Evolutionary conservation across 1,140 invertebrate species (phyloP).

Genomic region (honey bee (Apis mellifera)): DNA sequence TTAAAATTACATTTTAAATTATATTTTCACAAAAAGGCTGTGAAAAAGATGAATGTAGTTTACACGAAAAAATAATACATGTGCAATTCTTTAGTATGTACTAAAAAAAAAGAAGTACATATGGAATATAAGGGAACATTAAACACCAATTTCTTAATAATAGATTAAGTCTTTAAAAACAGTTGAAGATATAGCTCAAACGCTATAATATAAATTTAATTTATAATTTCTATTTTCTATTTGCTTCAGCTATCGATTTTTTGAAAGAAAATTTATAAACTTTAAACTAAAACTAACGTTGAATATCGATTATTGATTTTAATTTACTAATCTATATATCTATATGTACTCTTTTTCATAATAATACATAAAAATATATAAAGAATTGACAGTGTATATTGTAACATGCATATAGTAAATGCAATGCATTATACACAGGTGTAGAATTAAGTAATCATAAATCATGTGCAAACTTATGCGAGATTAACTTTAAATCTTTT

Average conservation of each 20-base stretch:
- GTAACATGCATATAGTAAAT: slow-evolving; percentile 4
- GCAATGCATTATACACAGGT: background rate
- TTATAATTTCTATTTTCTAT: slow-evolving; percentile 12
- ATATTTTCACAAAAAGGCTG: slow-evolving; percentile 64
- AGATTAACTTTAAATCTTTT: slow-evolving; percentile 11
- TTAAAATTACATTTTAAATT: slow-evolving; percentile 43
- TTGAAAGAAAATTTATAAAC: background rate
- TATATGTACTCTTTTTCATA: background rate
- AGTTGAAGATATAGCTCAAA: background rate
- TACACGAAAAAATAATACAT: slow-evolving; percentile 44
- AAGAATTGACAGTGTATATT: slow-evolving; percentile 12
- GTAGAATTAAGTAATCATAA: slow-evolving; percentile 19
- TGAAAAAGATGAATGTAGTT: slow-evolving; percentile 56
- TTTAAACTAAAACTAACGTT: background rate
- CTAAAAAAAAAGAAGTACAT: slow-evolving; percentile 1
- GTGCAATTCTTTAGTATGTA: slow-evolving; percentile 61
- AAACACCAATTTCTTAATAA: slow-evolving; percentile 49
- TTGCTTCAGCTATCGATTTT: background rate
- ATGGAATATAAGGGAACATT: slow-evolving; percentile 35
- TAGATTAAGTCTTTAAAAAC: slow-evolving; percentile 24
- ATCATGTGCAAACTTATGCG: slow-evolving; percentile 14
- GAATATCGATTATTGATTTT: background rate
- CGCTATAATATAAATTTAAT: background rate
- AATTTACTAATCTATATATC: background rate
- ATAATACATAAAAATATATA: slow-evolving; percentile 9